Conservation (phyloP, 2,888 invertebrate genomes). For the Rhamphomyia laevipes region DNA sequence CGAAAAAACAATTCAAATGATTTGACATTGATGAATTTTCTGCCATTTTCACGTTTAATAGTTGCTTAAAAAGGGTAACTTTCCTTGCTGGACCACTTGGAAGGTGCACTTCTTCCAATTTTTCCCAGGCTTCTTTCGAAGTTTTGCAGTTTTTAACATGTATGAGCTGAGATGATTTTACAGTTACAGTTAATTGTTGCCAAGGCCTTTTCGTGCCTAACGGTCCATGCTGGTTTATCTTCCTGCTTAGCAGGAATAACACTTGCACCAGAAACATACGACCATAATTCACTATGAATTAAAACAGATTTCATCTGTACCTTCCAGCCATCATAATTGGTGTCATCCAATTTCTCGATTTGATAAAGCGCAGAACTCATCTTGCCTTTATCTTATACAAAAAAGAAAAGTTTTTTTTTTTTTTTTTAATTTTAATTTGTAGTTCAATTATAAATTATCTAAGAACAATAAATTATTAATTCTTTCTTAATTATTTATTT, state of each 20-base stretch:
- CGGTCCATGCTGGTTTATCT: too few relatives aligned
- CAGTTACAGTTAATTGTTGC: too few relatives aligned
- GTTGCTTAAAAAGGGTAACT: not conserved
- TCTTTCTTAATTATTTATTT: too few relatives aligned
- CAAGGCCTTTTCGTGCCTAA: too few relatives aligned
- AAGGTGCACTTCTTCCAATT: conserved; percentile 25
- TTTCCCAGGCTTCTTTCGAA: conserved; percentile 28
- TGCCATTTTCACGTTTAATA: conserved; percentile 20
- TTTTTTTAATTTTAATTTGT: too few relatives aligned
- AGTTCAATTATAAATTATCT: too few relatives aligned
- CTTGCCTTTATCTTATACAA: not conserved
- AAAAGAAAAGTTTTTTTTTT: too few relatives aligned
- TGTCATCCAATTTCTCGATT: not conserved
- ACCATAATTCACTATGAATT: not conserved
- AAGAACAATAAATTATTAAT: too few relatives aligned
- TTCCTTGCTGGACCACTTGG: conserved; percentile 24
- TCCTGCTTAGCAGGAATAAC: too few relatives aligned
- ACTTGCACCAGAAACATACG: too few relatives aligned
- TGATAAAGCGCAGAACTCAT: not conserved
- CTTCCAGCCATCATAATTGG: not conserved
- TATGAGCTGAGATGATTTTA: conserved; percentile 21
- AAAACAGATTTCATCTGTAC: not conserved
- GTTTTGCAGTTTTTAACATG: conserved; percentile 21
- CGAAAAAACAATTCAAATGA: conserved; percentile 27
- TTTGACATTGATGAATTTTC: conserved; percentile 24